Evolutionary conservation across 2,797 vertebrate species (phyloP).

Genomic region (Coendou prehensilis): DNA sequence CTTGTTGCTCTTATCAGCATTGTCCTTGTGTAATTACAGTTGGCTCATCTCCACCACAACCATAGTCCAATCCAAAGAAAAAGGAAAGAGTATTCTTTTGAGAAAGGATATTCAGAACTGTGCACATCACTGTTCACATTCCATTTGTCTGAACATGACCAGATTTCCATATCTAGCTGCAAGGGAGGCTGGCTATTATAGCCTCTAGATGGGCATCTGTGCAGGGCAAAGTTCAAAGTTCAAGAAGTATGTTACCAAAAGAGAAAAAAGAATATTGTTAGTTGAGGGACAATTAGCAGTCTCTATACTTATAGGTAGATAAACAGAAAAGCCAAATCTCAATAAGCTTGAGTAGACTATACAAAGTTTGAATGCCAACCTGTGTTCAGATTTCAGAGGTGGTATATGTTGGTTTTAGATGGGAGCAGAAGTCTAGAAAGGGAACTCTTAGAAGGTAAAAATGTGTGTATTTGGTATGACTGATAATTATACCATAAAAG

Average conservation of each 20-base stretch:
- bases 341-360: not conserved
- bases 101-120: constrained; percentile 5
- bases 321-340: not conserved
- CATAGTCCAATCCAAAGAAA: not conserved
- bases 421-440: not conserved
- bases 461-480: not conserved
- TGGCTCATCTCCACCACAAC: not conserved
- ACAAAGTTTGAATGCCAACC: not conserved
- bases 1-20: not conserved
- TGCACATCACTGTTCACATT: not conserved
- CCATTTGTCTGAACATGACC: not conserved
- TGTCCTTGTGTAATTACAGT: not conserved
- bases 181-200: not conserved
- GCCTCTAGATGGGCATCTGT: not conserved
- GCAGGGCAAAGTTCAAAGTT: not conserved
- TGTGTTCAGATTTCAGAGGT: not conserved
- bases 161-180: not conserved
- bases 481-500: not conserved
- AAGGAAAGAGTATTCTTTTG: not conserved
- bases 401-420: not conserved
- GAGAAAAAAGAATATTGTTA: not conserved
- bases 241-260: not conserved
- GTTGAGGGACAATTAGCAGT: not conserved
- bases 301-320: not conserved
- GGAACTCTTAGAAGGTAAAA: not conserved